Evolutionary conservation across 2,888 invertebrate species (phyloP), one percentile per base, ranked within the genome.

Genomic region (Neoaliturus tenellus): DNA sequence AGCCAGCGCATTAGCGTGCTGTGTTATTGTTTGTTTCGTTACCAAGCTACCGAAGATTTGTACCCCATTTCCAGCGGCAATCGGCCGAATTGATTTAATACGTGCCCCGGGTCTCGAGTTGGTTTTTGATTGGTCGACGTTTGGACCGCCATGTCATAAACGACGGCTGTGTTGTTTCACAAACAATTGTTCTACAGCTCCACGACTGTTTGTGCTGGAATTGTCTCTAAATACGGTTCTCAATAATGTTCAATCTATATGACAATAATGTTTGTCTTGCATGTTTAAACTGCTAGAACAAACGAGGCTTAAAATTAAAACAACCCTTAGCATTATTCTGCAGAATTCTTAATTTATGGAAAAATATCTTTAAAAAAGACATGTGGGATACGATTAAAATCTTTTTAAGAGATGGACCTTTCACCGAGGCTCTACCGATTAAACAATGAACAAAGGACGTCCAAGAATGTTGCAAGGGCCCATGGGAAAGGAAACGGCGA

Each of bases 381-480:
- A n/a, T n/a, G n/a, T n/a, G n/a, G n/a, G n/a, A n/a, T n/a, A n/a
- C n/a, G n/a, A 39, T 8, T 12, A 39, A 39, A 39, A 39, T 39
- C 5, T 5, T 39, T 39, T 39, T 12, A 28, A 62, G 28, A 28
- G 62, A 62, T 14, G 17, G 62, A 62, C 31, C 62, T 62, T 62
- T 62, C 62, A 62, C 62, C 62, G 28, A 31, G 12, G 23, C 55
- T 20, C 2, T 28, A 28, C 2, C 28, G 3, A 23, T 6, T 39
- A 17, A 28, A 62, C 62, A 62, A 62, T 62, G 62, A 31, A 62
- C 62, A 62, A 62, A 62, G 62, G 31, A 10, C 28, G 62, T 62
- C 31, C 17, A 25, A 62, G 62, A 62, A 62, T 62, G 62, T 62
- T 62, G 62, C 62, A 62, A 62, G 62, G 62, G 17, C 62, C 62